Conservation (phyloP, 2,797 vertebrate genomes). For the Spinus olivaceus region DNA sequence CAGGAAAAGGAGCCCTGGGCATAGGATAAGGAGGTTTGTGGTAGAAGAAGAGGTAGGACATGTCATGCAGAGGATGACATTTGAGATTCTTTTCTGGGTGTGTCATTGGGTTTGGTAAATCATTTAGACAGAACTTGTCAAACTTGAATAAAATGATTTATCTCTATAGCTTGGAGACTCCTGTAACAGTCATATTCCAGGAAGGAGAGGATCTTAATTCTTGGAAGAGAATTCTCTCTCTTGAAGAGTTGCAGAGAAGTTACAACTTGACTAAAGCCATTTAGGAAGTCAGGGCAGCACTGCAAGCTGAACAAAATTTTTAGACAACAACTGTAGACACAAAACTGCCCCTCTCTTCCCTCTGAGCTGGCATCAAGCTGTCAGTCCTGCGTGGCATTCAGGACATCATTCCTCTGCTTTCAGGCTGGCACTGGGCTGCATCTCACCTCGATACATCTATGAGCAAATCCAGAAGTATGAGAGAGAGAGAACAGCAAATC, state of each 20-base stretch:
- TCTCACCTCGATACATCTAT: slow-evolving; percentile 83
- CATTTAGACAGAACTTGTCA: neutral
- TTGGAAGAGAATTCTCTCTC: neutral
- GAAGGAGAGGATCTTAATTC: neutral
- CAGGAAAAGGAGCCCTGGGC: neutral
- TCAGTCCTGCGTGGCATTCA: neutral
- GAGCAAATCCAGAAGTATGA: slow-evolving; percentile 83
- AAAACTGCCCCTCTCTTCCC: neutral
- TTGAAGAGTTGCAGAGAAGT: neutral
- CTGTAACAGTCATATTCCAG: neutral
- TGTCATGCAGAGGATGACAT: neutral
- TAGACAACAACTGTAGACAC: neutral
- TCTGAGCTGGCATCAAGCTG: neutral
- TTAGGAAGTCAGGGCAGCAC: neutral
- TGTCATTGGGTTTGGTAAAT: neutral
- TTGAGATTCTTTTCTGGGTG: neutral
- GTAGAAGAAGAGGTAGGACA: neutral
- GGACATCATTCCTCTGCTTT: neutral
- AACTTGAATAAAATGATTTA: neutral
- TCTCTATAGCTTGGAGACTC: neutral
- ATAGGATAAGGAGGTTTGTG: neutral
- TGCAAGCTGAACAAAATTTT: neutral
- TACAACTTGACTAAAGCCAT: neutral
- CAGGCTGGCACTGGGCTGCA: slow-evolving; percentile 84
- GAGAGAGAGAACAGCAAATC: slow-evolving; percentile 79